Evolutionary conservation across 2,888 invertebrate species (phyloP).

Genomic region (Cinara cedri): DNA sequence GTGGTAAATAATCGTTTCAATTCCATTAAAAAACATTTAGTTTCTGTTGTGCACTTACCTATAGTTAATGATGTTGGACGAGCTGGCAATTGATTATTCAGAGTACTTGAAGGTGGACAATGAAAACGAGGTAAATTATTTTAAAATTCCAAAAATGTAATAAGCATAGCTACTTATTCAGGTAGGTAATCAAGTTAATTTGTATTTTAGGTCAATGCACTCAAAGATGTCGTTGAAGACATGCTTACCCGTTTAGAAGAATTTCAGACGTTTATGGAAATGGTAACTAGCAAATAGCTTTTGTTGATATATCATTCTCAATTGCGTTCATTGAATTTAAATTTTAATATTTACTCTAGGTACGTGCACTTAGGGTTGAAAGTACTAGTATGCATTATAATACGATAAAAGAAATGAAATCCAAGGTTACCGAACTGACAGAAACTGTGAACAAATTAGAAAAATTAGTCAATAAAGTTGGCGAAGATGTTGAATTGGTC

Average conservation of each 20-base stretch:
- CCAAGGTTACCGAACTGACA: conserved; percentile 35
- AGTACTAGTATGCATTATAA: conserved; percentile 47
- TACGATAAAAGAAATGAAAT: conserved; percentile 41
- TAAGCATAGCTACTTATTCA: not conserved
- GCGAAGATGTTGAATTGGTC: conserved; percentile 42
- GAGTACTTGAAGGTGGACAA: conserved; percentile 48
- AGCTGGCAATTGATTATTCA: conserved; percentile 40
- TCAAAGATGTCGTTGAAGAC: conserved; percentile 46
- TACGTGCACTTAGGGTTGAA: conserved; percentile 31
- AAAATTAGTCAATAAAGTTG: conserved; percentile 39
- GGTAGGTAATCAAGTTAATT: not conserved
- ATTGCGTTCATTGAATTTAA: not conserved
- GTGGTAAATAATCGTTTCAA: too few species aligned
- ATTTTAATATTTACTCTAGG: conserved; percentile 18
- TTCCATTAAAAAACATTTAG: too few species aligned
- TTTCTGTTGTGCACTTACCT: too few species aligned
- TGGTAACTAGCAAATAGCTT: conserved; percentile 1
- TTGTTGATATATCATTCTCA: not conserved
- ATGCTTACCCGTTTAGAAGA: conserved; percentile 48
- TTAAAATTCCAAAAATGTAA: too few species aligned
- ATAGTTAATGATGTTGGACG: conserved; percentile 37
- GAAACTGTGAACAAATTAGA: conserved; percentile 24
- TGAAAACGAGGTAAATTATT: conserved; percentile 19
- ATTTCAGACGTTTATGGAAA: conserved; percentile 54
- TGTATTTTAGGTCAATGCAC: not conserved